Evolutionary conservation across 2,113 vertebrate genomes (phyloP), one percentile per base, ranked within the genome.

Genomic region (Micromys minutus): DNA sequence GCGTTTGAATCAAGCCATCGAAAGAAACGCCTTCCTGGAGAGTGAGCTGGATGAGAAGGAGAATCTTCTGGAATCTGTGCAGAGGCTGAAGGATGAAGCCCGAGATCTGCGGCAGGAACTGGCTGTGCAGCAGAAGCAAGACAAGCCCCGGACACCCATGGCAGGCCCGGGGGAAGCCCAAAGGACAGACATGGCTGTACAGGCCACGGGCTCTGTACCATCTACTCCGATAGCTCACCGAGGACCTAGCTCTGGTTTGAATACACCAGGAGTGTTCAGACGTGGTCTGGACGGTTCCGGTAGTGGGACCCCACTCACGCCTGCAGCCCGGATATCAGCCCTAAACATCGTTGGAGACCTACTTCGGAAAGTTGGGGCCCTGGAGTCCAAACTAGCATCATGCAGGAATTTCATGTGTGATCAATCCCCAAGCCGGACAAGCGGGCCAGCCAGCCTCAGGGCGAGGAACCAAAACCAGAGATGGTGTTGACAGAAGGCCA

Each of bases 1-100:
- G 97, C 98, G 99, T 79, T 98, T 99, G 98, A 99, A 99, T 98
- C 99, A 99, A 63, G 99, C 99, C 95, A 99, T 99, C 42, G 99
- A 99, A 97, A 98, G 99, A 97, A 99, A 99, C 22, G 99, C 99
- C 87, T 99, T 99, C 96, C 98, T 99, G 96, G 99, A 99, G 98
- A 99, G 99, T 19, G 99, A 99, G 90, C 98, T 99, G 71, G 99
- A 99, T 11, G 99, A 99, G 97, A 99, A 99, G 31, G 99, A 99
- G 97, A 99, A 99, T 93, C 98, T 99, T 47, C 98, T 99, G 13
- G 99, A 99, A 94, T 99, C 99, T 0, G 99, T 99, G 47, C 99
- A 99, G 98, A 98, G 99, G 59, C 98, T 99, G 74, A 99, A 99
- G 91, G 99, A 99, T 86, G 99, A 99, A 99, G 99, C 99, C 57